Conservation (phyloP, 2,888 invertebrate species). For the Hyposoter dolosus region DNA sequence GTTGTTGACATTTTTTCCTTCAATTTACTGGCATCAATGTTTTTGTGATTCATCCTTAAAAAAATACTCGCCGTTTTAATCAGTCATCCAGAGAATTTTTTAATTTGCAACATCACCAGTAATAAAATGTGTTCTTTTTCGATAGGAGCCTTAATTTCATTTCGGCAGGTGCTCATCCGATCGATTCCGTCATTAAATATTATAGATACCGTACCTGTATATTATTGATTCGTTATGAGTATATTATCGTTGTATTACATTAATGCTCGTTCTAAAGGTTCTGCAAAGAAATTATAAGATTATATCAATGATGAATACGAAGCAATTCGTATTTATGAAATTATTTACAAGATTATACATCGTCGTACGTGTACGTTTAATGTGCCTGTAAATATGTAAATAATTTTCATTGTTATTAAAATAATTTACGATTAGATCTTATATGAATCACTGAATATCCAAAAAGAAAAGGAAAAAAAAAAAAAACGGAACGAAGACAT, state of each 20-base stretch:
- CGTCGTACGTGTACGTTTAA: constrained; percentile 65
- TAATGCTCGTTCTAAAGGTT: constrained; percentile 36
- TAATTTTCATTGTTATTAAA: constrained; percentile 81
- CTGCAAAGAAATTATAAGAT: constrained; percentile 43
- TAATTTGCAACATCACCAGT: background rate
- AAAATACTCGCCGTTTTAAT: background rate
- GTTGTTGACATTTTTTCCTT: background rate
- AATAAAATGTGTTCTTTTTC: constrained; percentile 31
- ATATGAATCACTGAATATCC: background rate
- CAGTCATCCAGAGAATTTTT: background rate
- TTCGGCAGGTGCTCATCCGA: constrained; percentile 61
- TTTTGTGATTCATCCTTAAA: background rate
- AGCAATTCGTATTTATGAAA: constrained; percentile 55
- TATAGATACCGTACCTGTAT: constrained; percentile 64
- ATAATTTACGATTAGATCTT: constrained; percentile 75
- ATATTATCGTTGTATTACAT: constrained; percentile 27
- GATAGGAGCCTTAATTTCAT: constrained; percentile 31
- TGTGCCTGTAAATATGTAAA: constrained; percentile 78
- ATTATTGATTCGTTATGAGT: constrained; percentile 57
- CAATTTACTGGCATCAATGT: background rate
- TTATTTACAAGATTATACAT: constrained; percentile 55
- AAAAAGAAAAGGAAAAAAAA: background rate
- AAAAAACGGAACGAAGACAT: background rate
- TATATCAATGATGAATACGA: constrained; percentile 48
- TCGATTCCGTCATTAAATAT: constrained; percentile 64